Conservation (phyloP, 2,888 invertebrate species). For the Plagodis dolabraria region DNA sequence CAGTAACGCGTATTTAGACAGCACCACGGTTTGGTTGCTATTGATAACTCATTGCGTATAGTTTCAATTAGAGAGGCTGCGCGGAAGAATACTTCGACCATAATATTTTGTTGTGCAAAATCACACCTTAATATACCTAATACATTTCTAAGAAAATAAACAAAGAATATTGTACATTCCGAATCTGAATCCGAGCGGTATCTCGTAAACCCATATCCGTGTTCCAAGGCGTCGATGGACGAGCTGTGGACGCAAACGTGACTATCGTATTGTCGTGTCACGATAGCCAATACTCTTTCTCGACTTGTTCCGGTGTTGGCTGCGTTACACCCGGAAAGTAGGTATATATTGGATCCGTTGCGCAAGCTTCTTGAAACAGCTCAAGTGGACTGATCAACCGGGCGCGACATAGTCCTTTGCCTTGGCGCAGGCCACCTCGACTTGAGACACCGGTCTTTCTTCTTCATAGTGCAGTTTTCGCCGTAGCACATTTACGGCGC, state of each 20-base stretch:
- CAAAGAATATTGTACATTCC: no score
- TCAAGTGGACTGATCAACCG: slow-evolving; percentile 54
- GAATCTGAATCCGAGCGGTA: slow-evolving; percentile 88
- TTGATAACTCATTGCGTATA: no score
- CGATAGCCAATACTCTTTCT: slow-evolving; percentile 93
- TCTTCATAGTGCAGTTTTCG: slow-evolving; percentile 63
- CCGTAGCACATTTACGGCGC: slow-evolving; percentile 63
- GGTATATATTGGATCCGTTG: slow-evolving; percentile 36
- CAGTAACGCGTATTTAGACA: no score
- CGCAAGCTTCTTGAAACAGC: slow-evolving; percentile 57
- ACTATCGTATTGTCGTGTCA: slow-evolving; percentile 87
- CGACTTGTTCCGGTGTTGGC: slow-evolving; percentile 71
- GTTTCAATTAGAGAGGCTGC: no score
- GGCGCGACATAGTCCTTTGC: slow-evolving; percentile 90
- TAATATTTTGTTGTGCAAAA: no score
- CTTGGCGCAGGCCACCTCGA: slow-evolving; percentile 72
- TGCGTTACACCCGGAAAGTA: slow-evolving; percentile 32
- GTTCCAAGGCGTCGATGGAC: slow-evolving; percentile 93
- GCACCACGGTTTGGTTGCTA: no score
- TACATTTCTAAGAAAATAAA: no score
- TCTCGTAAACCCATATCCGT: slow-evolving; percentile 92
- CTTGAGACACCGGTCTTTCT: slow-evolving; percentile 62
- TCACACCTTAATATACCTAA: no score
- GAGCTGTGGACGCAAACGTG: slow-evolving; percentile 96
- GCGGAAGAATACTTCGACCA: no score